Base-by-base conservation (phyloP, 2,113 vertebrate species). In the Meles meles region DNA sequence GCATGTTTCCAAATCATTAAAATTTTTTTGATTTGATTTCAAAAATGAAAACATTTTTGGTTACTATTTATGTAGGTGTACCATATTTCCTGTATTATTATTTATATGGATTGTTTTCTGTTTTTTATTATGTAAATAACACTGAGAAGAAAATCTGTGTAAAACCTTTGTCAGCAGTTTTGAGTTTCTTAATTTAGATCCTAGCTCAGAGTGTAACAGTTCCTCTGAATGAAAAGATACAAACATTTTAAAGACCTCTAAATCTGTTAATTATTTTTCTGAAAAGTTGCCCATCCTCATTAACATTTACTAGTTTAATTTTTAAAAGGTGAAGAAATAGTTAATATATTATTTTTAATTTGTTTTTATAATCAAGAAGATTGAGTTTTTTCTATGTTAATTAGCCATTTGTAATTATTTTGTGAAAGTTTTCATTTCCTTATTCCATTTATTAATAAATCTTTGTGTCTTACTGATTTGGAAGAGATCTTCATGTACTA, bases 361-460 rank as follows among this genome's bases (percentile, higher is more conserved):
- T 84, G 18, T 85, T 63, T 96, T 96, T 61, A 34, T 47, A 34
- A 71, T 76, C n/a, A 80, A 69, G 44, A 92, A 63, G 57, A 82
- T 47, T 55, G n/a, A 17, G 23, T 52, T 82, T 87, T 96, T 97
- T 92, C 96, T 81, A 11, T 92, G 37, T 88, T 49, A 84, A n/a
- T 77, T 95, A 83, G 23, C n/a, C 27, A 74, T 74, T 80, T 94
- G 23, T 97, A 87, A 92, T 96, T 88, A 65, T 59, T 97, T 49
- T 85, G 42, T 84, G 31, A 93, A 77, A 71, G 20, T 52, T 95
- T 95, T 93, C 18, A 67, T 92, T 92, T 90, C 21, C 39, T 20
- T 84, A 0, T 94, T 23, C 31, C 34, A 84, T 52, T 93, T 69
- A 90, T 85, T 81, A 63, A 88, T 80, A 81, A 93, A 87, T 47